phyloP scores from a whole-genome alignment of 2,113 vertebrate genomes.

The Myotis yumanensis region DNA sequence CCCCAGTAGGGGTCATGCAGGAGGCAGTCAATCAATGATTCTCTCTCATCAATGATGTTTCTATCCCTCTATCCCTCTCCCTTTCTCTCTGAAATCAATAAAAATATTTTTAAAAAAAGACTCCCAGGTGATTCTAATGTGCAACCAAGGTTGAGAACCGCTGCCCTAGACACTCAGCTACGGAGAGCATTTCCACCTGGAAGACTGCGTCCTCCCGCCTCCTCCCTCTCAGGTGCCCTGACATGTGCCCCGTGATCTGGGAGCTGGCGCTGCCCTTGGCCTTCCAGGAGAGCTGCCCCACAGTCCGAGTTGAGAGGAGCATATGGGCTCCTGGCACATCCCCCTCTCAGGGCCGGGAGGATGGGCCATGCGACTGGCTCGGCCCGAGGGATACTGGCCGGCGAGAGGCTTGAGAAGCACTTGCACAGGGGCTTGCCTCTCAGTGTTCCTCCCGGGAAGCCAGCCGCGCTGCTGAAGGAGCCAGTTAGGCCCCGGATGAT shows the following conservation, averaged over 20 bases:
- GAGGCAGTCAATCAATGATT: too few species aligned
- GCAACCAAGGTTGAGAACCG: too few species aligned
- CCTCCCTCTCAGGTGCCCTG: background rate
- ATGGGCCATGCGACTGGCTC: background rate
- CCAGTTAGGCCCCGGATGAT: accelerated
- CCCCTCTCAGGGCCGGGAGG: background rate
- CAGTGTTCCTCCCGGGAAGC: background rate
- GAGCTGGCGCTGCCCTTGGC: constrained; percentile 1
- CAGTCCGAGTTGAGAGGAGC: constrained; percentile 17
- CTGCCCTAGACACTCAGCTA: background rate
- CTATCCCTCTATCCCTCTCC: too few species aligned
- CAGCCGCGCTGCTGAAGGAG: background rate
- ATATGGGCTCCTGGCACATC: background rate
- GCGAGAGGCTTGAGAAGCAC: background rate
- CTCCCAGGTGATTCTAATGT: too few species aligned
- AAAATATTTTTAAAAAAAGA: too few species aligned
- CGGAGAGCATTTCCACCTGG: background rate
- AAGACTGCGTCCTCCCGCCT: background rate
- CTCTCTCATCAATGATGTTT: too few species aligned
- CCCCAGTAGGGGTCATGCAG: too few species aligned
- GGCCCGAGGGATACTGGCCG: background rate
- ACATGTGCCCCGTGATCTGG: background rate
- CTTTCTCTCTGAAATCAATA: too few species aligned
- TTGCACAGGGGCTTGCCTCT: background rate
- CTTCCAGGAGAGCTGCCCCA: constrained; percentile 37